Evolutionary conservation across 2,888 invertebrate genomes (phyloP), one percentile per base, ranked within the genome.

Genomic region (Nipponacmea schrenckii): DNA sequence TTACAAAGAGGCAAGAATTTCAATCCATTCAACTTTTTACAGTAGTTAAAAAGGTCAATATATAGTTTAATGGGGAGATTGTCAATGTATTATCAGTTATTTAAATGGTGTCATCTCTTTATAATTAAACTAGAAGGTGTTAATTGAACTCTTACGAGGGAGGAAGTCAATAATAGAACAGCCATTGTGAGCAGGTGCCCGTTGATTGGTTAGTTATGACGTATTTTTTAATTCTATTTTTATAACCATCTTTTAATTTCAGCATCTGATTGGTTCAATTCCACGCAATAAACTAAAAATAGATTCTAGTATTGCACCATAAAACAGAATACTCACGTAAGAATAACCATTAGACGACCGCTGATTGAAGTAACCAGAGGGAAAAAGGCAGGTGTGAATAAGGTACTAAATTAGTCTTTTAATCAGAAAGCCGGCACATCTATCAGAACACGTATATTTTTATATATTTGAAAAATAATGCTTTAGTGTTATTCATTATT

Each of bases 281-380:
- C 26, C 65, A 65, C 68, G 72, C 77, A 70, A 78, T 70, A 46
- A 68, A 62, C 79, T 79, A 75, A 77, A 77, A 73, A 71, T 83
- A 83, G 81, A 69, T 73, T 73, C 64, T 65, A 69, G 69, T 72
- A 81, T 82, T 84, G 82, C 82, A 81, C 84, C 81, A 83, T 81
- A 81, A 74, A 71, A 73, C 68, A 62, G 62, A 44, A 44, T 39
- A 48, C 56, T 27, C 50, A 71, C 67, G 75, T 71, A 77, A 78
- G 79, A 65, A 79, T 77, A 70, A 39, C 31, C 48, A 67, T 66
- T 39, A 71, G 44, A 62, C 72, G 77, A 78, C 70, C 77, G 75
- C 74, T 78, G 39, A 39, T 39, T 8, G 74, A 74, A 79, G 79
- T 78, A 79, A 79, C 79, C 76, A 72, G 68, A 64, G 63, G 74